phyloP scores from a whole-genome alignment of 2,797 vertebrate species.

The Vireo griseus region DNA sequence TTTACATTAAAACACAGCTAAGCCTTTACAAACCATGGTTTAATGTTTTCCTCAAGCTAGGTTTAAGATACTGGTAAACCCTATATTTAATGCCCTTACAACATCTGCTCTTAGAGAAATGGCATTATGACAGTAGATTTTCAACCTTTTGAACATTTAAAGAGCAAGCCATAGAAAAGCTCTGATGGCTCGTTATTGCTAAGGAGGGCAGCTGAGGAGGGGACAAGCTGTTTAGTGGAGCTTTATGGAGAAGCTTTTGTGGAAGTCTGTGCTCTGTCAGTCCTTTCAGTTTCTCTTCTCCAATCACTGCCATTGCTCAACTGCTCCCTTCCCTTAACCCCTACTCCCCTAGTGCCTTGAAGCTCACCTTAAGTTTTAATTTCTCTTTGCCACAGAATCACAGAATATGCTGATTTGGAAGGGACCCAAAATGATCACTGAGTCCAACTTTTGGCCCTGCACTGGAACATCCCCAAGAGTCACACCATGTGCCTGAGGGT shows the following conservation, averaged over 20 bases:
- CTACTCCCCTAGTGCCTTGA: not conserved
- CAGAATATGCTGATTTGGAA: not conserved
- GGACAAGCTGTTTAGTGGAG: not conserved
- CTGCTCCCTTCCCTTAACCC: not conserved
- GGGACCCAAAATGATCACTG: not conserved
- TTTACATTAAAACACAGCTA: not conserved
- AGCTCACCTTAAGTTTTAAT: slow-evolving; percentile 8
- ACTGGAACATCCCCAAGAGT: not conserved
- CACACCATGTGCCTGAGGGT: not conserved
- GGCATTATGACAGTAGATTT: not conserved
- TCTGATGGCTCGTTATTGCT: not conserved
- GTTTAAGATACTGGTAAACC: not conserved
- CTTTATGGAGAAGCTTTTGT: not conserved
- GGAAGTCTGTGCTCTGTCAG: not conserved
- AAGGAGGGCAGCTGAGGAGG: not conserved
- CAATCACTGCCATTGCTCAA: not conserved
- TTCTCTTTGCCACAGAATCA: not conserved
- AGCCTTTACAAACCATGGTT: not conserved
- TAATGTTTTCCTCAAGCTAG: not conserved
- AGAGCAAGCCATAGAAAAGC: not conserved
- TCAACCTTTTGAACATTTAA: not conserved
- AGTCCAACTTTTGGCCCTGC: too few relatives aligned
- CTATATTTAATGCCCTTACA: not conserved
- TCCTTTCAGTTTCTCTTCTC: not conserved
- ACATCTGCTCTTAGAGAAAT: not conserved